Evolutionary conservation across 2,113 vertebrate genomes (phyloP), one percentile per base, ranked within the genome.

Genomic region (Dasypus novemcinctus): DNA sequence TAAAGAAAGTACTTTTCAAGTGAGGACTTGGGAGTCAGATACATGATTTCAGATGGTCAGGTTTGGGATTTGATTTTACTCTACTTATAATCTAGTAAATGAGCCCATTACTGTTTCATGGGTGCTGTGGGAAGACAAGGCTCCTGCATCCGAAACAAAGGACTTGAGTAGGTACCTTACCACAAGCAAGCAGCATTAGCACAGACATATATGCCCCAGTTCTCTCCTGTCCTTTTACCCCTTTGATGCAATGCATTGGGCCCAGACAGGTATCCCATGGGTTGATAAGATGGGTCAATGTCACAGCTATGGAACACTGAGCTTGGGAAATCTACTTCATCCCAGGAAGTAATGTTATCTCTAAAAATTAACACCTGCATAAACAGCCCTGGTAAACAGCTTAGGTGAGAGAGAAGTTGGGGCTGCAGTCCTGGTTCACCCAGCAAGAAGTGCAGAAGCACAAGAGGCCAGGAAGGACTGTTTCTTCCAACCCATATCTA

Each of bases 191-290:
- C 11, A 41, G 21, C 41, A 49, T 4, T 6, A 23, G 29, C 59
- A 41, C 41, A 33, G 29, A 11, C 9, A 15, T 11, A 63, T 68
- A n/a, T 75, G 3, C 18, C 33, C 54, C 41, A 41, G 10, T 82
- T 82, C 36, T 74, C 2, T 7, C 8, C 21, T 33, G 20, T 49
- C 49, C 78, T 69, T 36, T 31, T n/a, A 43, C 38, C 33, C 86
- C 54, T 1, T 1, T 7, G 7, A 38, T 33, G 11, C 1, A 29
- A 7, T 38, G 36, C 9, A 5, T 2, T 38, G 41, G 4, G 6
- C 20, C 54, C 43, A 41, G 27, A 36, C 33, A 31, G 13, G 17
- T 9, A 13, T 12, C 31, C 27, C 25, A 43, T 12, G 46, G 46
- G 46, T 49, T 57, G 5, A 57, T 57, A 21, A 57, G 5, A 5